Percentiles rank a stretch among this genome's conserved stretches.
These are phyloP conservation scores for Ciconia nigra DNA, from an alignment of 2,797 vertebrate genomes.

Conservation along the genomic window DNA sequence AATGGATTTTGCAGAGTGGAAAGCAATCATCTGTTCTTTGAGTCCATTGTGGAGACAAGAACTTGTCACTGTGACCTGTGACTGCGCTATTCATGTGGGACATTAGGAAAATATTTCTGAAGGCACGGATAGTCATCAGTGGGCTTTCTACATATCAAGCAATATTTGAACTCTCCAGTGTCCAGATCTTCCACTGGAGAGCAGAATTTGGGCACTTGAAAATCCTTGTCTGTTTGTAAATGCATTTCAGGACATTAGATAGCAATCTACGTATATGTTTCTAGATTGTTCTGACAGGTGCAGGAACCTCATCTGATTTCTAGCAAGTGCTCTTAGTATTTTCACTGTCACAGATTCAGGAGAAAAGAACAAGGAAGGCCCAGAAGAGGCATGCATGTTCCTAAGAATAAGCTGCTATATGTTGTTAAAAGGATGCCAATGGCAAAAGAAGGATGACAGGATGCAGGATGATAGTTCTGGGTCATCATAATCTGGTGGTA, in stretches of 20 bases:
- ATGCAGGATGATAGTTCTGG: background rate
- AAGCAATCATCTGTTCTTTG: background rate
- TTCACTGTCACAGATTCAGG: background rate
- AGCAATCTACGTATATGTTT: background rate
- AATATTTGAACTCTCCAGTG: background rate
- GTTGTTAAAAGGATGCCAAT: background rate
- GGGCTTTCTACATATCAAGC: background rate
- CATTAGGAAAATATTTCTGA: background rate
- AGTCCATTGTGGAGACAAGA: background rate
- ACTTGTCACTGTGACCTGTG: background rate
- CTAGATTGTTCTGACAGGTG: background rate
- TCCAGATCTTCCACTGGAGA: background rate
- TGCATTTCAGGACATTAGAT: background rate
- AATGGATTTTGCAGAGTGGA: background rate
- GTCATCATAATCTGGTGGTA: background rate
- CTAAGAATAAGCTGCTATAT: background rate
- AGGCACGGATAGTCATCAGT: background rate
- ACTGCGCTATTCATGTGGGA: background rate
- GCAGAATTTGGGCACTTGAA: background rate
- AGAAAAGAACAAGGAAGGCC: background rate
- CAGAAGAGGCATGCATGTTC: background rate
- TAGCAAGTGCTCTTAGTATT: background rate
- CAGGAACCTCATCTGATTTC: background rate
- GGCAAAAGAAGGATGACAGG: background rate
- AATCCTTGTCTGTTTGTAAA: background rate